phyloP scores from a whole-genome alignment of 2,797 vertebrate species.

The Rhinoraja longicauda region DNA sequence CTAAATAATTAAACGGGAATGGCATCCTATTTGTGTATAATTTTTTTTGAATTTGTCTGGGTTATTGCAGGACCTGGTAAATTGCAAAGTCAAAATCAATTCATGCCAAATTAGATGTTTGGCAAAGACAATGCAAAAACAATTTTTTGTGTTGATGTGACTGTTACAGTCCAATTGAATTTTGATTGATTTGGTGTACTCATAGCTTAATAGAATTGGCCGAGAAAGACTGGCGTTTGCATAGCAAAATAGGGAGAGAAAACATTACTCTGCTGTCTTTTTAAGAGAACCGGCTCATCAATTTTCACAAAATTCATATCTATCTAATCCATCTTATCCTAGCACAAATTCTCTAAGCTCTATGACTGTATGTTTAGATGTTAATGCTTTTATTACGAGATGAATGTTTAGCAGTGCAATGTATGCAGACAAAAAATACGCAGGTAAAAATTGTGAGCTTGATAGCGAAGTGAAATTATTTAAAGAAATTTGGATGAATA shows the following conservation, averaged over 20 bases:
- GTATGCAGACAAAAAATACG: too few relatives aligned
- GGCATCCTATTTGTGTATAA: neutral
- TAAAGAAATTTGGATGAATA: neutral
- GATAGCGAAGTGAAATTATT: neutral
- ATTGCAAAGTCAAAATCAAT: constrained; percentile 21
- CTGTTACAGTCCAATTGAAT: neutral
- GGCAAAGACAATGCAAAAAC: neutral
- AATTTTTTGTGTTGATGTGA: neutral
- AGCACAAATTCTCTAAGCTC: neutral
- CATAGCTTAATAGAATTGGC: constrained; percentile 15
- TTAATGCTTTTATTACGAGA: neutral
- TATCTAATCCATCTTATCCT: neutral
- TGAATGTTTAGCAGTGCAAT: neutral
- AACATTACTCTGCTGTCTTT: constrained; percentile 1
- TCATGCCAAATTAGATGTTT: neutral
- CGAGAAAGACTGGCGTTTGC: neutral
- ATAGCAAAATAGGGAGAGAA: neutral
- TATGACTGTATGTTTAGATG: neutral
- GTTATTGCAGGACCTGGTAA: neutral
- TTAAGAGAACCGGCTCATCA: neutral
- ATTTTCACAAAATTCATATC: constrained; percentile 12
- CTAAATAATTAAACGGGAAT: too few relatives aligned
- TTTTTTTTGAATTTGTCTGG: neutral
- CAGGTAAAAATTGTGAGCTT: neutral
- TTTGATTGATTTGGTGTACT: constrained; percentile 29